Percentiles rank a stretch among this genome's conserved stretches.
Conservation (phyloP, 1,140 invertebrate species). For the Argopecten irradians region DNA sequence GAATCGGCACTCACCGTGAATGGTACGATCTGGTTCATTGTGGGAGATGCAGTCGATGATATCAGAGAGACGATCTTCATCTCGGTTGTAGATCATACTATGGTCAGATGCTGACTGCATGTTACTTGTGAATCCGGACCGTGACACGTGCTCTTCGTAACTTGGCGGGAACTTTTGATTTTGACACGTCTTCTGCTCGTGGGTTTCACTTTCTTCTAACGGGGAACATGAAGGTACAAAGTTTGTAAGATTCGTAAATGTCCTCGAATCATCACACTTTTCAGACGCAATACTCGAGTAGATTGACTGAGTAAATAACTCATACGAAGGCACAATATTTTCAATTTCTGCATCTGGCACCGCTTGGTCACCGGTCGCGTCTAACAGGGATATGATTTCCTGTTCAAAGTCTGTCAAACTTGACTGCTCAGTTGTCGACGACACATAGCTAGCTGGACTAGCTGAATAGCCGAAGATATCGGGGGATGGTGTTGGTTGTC, state of each 20-base stretch:
- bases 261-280: neutral
- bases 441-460: neutral
- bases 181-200: constrained; percentile 16
- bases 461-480: neutral
- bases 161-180: constrained; percentile 32
- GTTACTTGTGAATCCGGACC: neutral
- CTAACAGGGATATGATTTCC: neutral
- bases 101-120: neutral
- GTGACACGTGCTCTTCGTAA: constrained; percentile 39
- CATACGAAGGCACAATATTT: constrained; percentile 46
- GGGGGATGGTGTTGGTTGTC: neutral
- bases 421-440: neutral
- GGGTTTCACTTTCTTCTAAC: constrained; percentile 28
- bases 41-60: neutral
- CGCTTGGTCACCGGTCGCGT: neutral
- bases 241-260: constrained; percentile 37
- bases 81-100: neutral
- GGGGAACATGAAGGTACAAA: constrained; percentile 29
- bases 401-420: neutral
- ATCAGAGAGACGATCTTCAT: neutral
- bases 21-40: neutral
- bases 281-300: neutral
- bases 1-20: neutral
- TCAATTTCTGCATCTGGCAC: constrained; percentile 42
- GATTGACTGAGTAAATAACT: neutral